phyloP scores from a whole-genome alignment of 2,888 invertebrate species.

The Oscheius onirici region DNA sequence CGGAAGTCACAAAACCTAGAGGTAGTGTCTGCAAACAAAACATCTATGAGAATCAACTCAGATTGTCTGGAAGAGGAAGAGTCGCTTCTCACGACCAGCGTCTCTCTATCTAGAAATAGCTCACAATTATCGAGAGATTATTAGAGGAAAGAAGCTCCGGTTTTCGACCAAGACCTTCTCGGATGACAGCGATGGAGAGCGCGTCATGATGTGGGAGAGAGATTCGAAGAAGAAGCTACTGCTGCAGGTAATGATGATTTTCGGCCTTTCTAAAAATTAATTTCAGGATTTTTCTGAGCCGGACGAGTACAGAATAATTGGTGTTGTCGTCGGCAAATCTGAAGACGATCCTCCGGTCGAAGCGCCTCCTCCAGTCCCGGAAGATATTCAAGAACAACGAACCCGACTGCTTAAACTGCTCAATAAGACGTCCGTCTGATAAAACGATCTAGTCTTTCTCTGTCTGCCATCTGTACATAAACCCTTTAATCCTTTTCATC shows the following conservation, averaged over 20 bases:
- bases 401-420: conserved; percentile 1
- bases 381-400: neutral
- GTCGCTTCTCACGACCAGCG: conserved; percentile 10
- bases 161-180: conserved; percentile 19
- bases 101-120: conserved; percentile 12
- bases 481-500: conserved; percentile 3
- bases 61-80: conserved; percentile 24
- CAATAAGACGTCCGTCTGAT: conserved; percentile 10
- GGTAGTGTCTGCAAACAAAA: neutral
- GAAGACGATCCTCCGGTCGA: neutral
- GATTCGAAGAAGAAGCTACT: neutral
- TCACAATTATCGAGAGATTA: neutral
- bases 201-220: conserved; percentile 4
- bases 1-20: conserved; percentile 13
- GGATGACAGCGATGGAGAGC: conserved; percentile 18
- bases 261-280: neutral
- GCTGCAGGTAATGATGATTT: conserved; percentile 4
- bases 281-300: conserved; percentile 27
- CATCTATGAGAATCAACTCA: neutral
- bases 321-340: conserved; percentile 4
- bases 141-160: neutral
- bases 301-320: conserved; percentile 16
- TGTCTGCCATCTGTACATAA: conserved; percentile 23
- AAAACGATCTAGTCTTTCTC: conserved; percentile 20
- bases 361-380: neutral